A percentile compares a stretch with the other conserved stretches of the same genome.
Conservation (phyloP, 2,797 vertebrate genomes). For the Danio tinwini region DNA sequence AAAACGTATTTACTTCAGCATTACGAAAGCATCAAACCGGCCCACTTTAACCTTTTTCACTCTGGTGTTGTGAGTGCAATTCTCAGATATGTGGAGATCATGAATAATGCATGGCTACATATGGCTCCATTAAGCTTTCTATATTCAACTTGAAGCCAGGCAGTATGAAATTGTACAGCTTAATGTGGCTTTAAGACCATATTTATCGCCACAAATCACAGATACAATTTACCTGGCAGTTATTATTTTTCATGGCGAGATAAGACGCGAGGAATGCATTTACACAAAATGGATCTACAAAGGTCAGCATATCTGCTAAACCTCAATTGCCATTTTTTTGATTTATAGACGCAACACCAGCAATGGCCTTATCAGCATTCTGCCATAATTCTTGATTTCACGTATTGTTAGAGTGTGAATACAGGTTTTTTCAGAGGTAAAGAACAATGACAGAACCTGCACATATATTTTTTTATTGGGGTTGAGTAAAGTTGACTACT, state of each 20-base stretch:
- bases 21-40: constrained; percentile 14
- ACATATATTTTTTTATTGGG: too few relatives aligned
- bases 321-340: constrained; percentile 39
- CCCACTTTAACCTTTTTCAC: background rate
- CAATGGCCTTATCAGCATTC: constrained; percentile 46
- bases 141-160: constrained; percentile 72
- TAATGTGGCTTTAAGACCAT: constrained; percentile 72
- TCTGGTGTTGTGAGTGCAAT: constrained; percentile 63
- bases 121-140: constrained; percentile 75
- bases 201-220: constrained; percentile 72
- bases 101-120: constrained; percentile 73
- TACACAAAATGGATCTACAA: constrained; percentile 49
- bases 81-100: constrained; percentile 59
- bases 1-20: too few relatives aligned
- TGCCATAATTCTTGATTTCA: constrained; percentile 14
- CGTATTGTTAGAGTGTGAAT: constrained; percentile 39
- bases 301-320: constrained; percentile 52
- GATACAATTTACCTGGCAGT: constrained; percentile 44
- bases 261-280: constrained; percentile 45
- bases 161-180: constrained; percentile 73
- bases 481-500: too few relatives aligned
- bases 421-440: background rate
- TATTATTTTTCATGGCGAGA: constrained; percentile 57
- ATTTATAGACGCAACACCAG: constrained; percentile 41
- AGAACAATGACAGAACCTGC: background rate